Percentiles rank a stretch among this genome's conserved stretches.
These are phyloP conservation scores for Thymelicus acteon DNA, from an alignment of 2,888 invertebrate genomes.

Conservation along the genomic window DNA sequence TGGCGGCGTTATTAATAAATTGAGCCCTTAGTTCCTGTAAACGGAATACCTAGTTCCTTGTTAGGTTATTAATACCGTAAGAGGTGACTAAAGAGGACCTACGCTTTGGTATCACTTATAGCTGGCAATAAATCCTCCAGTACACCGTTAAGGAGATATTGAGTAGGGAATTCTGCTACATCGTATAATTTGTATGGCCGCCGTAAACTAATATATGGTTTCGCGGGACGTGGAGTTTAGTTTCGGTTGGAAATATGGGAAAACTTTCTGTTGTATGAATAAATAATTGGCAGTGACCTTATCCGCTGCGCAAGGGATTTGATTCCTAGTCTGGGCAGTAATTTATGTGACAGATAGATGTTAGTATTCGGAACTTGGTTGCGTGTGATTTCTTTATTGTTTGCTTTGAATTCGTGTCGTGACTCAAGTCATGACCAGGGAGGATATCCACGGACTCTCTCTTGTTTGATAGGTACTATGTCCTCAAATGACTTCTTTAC, in stretches of 20 bases:
- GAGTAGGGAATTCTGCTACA: constrained; percentile 15
- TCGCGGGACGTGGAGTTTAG: background rate
- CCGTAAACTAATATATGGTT: constrained; percentile 7
- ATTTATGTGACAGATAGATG: no score
- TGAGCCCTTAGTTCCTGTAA: constrained; percentile 8
- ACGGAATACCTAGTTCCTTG: constrained; percentile 24
- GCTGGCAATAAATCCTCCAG: constrained; percentile 35
- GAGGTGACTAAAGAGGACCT: constrained; percentile 31
- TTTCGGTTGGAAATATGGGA: background rate
- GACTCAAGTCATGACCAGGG: no score
- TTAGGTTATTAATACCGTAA: constrained; percentile 33
- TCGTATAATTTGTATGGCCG: constrained; percentile 11
- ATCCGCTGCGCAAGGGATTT: no score
- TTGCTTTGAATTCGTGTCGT: no score
- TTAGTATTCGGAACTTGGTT: no score
- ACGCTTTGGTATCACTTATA: constrained; percentile 29
- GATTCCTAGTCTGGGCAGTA: no score
- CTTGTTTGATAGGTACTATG: no score
- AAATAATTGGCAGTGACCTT: no score
- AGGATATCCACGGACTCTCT: no score
- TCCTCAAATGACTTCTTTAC: no score
- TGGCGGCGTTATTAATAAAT: constrained; percentile 16
- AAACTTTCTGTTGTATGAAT: background rate
- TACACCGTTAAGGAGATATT: constrained; percentile 28
- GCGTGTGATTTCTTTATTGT: no score